A percentile compares a stretch with the other conserved stretches of the same genome.
These are phyloP conservation scores for Orthosia incerta DNA, from an alignment of 2,888 invertebrate species.

Conservation along the genomic window DNA sequence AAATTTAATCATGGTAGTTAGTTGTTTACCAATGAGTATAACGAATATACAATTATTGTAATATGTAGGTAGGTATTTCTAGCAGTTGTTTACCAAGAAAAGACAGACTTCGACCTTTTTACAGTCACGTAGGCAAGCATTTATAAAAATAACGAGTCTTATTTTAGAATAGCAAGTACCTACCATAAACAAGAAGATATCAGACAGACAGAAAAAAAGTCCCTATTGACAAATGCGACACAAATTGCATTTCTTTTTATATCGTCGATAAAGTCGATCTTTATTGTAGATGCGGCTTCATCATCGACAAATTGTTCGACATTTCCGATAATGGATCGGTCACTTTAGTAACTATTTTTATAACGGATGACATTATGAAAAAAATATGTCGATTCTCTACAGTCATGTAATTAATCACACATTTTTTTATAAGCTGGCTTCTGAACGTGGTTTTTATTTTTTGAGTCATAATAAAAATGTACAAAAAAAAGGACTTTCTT, in stretches of 20 bases:
- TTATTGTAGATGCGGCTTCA: constrained; percentile 17
- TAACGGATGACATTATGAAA: constrained; percentile 24
- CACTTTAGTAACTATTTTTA: constrained; percentile 42
- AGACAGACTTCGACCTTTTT: constrained; percentile 11
- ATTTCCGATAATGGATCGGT: constrained; percentile 53
- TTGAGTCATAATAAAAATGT: neutral
- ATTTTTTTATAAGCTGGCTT: constrained; percentile 1
- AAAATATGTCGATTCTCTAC: neutral
- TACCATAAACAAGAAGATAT: neutral
- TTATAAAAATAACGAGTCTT: constrained; percentile 36
- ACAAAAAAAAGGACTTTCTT: neutral
- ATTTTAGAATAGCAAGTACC: constrained; percentile 17
- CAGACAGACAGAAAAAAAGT: neutral
- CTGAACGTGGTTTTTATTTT: neutral
- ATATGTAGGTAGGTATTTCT: neutral
- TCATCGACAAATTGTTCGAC: constrained; percentile 48
- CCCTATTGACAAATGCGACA: constrained; percentile 18
- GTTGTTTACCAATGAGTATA: too few species aligned
- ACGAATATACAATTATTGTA: too few species aligned
- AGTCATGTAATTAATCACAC: constrained; percentile 8
- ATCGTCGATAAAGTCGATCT: constrained; percentile 31
- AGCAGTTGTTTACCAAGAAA: constrained; percentile 6
- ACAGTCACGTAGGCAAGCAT: constrained; percentile 17
- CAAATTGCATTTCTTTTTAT: constrained; percentile 39
- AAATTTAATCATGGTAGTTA: neutral